These are phyloP conservation scores for Drosophila kikkawai DNA, from an alignment of 1,140 invertebrate genomes.

Conservation along the genomic window DNA sequence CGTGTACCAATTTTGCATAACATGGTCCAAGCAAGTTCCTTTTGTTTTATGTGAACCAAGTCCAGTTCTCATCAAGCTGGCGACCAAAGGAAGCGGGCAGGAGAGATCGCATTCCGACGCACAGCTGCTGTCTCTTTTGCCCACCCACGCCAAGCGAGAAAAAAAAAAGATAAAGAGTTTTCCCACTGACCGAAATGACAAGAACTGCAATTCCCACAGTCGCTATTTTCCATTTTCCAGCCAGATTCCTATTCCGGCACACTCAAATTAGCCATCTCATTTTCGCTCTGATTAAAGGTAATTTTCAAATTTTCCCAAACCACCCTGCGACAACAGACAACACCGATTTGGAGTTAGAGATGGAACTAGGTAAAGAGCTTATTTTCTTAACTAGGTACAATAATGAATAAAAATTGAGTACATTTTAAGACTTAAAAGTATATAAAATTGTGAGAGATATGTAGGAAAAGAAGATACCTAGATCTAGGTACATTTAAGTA, in stretches of 20 bases:
- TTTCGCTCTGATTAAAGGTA: conserved; percentile 83
- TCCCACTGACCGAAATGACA: conserved; percentile 39
- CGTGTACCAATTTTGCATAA: conserved; percentile 46
- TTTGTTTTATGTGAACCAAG: conserved; percentile 69
- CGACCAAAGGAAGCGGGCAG: conserved; percentile 13
- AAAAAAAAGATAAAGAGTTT: conserved; percentile 11
- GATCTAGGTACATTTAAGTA: too few species aligned
- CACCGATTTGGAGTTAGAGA: conserved; percentile 9
- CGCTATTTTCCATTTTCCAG: conserved; percentile 58
- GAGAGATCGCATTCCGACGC: conserved; percentile 60
- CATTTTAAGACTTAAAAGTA: not conserved
- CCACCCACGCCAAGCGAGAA: conserved; percentile 60
- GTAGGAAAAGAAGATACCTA: not conserved
- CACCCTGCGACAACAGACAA: conserved; percentile 66
- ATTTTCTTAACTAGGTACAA: not conserved
- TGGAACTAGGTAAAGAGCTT: not conserved
- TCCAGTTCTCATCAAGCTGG: conserved; percentile 60
- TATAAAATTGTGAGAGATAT: not conserved
- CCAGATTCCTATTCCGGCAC: conserved; percentile 46
- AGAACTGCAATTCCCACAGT: conserved; percentile 46
- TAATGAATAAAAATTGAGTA: not conserved
- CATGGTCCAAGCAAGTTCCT: conserved; percentile 26
- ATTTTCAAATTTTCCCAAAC: conserved; percentile 78
- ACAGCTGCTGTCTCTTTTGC: conserved; percentile 48
- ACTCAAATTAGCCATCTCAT: conserved; percentile 74